Percentiles rank a stretch among this genome's conserved stretches.
These are phyloP conservation scores for Andrena bucephala DNA, from an alignment of 2,888 invertebrate genomes.

Conservation along the genomic window DNA sequence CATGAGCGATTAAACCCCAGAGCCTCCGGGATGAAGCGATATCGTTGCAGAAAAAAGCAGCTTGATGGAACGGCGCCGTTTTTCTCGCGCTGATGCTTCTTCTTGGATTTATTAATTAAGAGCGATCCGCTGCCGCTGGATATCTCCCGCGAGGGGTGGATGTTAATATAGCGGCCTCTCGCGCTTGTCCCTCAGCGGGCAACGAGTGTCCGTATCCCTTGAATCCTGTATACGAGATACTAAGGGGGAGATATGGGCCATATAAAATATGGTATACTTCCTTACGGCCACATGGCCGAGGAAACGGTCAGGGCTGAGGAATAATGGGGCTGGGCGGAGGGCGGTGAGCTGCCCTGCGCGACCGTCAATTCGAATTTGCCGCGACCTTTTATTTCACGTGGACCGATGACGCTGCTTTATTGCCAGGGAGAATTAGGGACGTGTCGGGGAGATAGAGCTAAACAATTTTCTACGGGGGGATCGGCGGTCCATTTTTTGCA, in stretches of 20 bases:
- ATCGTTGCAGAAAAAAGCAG: neutral
- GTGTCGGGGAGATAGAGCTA: neutral
- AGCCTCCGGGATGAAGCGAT: neutral
- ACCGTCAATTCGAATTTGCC: conserved; percentile 14
- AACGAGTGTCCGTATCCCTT: conserved; percentile 26
- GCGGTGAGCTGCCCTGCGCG: neutral
- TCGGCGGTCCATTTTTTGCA: neutral
- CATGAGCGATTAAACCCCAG: conserved; percentile 36
- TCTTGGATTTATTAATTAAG: neutral
- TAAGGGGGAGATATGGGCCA: conserved; percentile 46
- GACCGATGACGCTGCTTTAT: neutral
- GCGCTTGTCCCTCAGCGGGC: conserved; percentile 7
- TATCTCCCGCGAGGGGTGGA: neutral
- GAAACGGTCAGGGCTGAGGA: conserved; percentile 31
- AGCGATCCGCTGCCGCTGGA: neutral
- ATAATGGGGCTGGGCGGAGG: neutral
- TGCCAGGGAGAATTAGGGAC: too few species aligned
- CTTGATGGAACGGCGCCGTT: neutral
- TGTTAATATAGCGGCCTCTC: neutral
- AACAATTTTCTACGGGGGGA: neutral
- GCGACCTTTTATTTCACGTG: neutral
- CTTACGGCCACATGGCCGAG: conserved; percentile 26
- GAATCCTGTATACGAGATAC: conserved; percentile 50
- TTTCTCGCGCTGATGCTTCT: neutral
- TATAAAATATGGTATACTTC: conserved; percentile 44